Percentiles rank a stretch among this genome's conserved stretches.
Conservation (phyloP, 2,797 vertebrate species). For the Characodon lateralis region DNA sequence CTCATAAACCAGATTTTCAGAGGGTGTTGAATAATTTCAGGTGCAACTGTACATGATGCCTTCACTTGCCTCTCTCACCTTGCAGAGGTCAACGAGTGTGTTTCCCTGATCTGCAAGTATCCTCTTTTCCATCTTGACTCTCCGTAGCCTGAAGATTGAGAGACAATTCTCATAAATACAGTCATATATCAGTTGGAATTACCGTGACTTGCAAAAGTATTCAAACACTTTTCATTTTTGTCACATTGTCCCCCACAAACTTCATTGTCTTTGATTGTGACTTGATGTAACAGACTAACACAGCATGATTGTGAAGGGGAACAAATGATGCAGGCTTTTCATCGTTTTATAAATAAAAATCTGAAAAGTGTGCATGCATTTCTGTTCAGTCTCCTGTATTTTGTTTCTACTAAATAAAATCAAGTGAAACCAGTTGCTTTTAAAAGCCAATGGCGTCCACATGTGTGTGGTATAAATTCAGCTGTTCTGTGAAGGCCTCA, state of each 20-base stretch:
- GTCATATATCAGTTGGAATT: background rate
- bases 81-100: constrained; percentile 90
- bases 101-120: constrained; percentile 92
- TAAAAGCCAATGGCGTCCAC: background rate
- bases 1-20: background rate
- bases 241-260: background rate
- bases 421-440: background rate
- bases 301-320: background rate
- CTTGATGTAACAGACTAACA: background rate
- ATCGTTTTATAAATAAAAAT: background rate
- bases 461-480: background rate
- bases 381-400: background rate
- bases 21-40: background rate
- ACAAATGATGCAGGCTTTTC: background rate
- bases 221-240: background rate
- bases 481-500: background rate
- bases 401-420: background rate
- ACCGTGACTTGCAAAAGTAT: background rate
- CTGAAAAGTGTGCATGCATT: background rate
- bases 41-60: background rate
- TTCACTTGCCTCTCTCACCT: constrained; percentile 82
- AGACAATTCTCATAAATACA: background rate
- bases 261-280: background rate
- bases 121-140: constrained; percentile 92
- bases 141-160: constrained; percentile 81